Evolutionary conservation across 2,113 vertebrate genomes (phyloP).

Genomic region (Platysteira castanea): DNA sequence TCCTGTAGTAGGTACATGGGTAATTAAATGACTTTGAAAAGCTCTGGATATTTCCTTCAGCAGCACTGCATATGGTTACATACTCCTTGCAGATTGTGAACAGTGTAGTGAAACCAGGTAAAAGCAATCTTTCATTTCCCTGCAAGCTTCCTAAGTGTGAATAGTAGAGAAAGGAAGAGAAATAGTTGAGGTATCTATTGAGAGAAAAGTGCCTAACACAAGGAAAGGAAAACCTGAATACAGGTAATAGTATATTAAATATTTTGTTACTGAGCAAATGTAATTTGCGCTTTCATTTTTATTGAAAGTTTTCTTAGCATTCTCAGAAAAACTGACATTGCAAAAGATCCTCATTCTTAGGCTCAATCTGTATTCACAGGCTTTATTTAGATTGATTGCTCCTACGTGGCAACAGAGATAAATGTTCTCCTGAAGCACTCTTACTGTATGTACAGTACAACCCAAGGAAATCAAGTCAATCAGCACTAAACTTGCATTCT

Average conservation of each 20-base stretch:
- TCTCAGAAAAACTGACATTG: neutral
- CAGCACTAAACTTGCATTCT: neutral
- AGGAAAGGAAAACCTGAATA: neutral
- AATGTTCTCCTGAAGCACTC: neutral
- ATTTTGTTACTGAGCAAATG: conserved; percentile 1
- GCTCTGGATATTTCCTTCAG: neutral
- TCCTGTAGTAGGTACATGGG: neutral
- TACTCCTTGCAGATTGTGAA: neutral
- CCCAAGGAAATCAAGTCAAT: conserved; percentile 19
- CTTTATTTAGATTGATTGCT: conserved; percentile 31
- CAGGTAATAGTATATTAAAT: neutral
- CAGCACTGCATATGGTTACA: neutral
- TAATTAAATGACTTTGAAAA: conserved; percentile 31
- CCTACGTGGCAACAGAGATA: neutral
- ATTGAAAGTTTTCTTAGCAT: neutral
- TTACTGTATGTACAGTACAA: neutral
- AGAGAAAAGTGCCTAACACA: neutral
- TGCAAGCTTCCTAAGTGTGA: neutral
- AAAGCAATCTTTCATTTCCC: neutral
- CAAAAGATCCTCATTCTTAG: neutral
- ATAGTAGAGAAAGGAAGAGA: neutral
- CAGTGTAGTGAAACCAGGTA: neutral
- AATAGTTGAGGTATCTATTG: neutral
- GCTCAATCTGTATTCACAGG: neutral
- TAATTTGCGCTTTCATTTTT: neutral